Percentiles rank a stretch among this genome's conserved stretches.
Conservation (phyloP, 2,888 invertebrate species). For the Pediacus dermestoides region DNA sequence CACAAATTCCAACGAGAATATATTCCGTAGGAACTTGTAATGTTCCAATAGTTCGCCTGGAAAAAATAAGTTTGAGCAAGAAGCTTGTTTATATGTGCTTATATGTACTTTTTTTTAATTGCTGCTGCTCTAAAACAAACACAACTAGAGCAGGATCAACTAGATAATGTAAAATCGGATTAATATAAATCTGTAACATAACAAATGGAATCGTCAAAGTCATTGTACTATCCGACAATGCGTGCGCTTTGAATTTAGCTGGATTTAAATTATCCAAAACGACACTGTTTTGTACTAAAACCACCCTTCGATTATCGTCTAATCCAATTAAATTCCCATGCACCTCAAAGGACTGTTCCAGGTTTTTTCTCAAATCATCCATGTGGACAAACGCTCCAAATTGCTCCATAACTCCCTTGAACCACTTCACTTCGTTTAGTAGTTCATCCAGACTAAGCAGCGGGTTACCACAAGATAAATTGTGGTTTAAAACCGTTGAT, state of each 20-base stretch:
- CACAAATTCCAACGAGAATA: slow-evolving; percentile 65
- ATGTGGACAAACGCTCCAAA: slow-evolving; percentile 47
- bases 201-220: slow-evolving; percentile 65
- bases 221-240: slow-evolving; percentile 64
- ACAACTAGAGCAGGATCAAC: slow-evolving; percentile 61
- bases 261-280: slow-evolving; percentile 51
- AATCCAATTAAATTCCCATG: slow-evolving; percentile 55
- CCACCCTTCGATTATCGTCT: slow-evolving; percentile 38
- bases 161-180: slow-evolving; percentile 69
- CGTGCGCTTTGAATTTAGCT: slow-evolving; percentile 61
- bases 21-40: slow-evolving; percentile 52
- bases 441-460: slow-evolving; percentile 52
- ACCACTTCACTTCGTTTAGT: slow-evolving; percentile 54
- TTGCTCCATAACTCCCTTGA: slow-evolving; percentile 48
- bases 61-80: slow-evolving; percentile 31
- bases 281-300: slow-evolving; percentile 47
- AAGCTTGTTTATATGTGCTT: background rate
- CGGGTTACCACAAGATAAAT: slow-evolving; percentile 48
- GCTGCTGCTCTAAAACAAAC: slow-evolving; percentile 43
- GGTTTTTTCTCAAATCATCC: slow-evolving; percentile 48
- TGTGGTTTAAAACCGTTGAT: slow-evolving; percentile 59
- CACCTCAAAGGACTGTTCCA: slow-evolving; percentile 58
- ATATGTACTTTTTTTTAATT: background rate
- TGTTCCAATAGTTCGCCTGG: slow-evolving; percentile 53
- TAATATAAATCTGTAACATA: slow-evolving; percentile 71